Evolutionary conservation across 2,888 invertebrate genomes (phyloP), one percentile per base, ranked within the genome.

Genomic region (Dryobotodes eremita): DNA sequence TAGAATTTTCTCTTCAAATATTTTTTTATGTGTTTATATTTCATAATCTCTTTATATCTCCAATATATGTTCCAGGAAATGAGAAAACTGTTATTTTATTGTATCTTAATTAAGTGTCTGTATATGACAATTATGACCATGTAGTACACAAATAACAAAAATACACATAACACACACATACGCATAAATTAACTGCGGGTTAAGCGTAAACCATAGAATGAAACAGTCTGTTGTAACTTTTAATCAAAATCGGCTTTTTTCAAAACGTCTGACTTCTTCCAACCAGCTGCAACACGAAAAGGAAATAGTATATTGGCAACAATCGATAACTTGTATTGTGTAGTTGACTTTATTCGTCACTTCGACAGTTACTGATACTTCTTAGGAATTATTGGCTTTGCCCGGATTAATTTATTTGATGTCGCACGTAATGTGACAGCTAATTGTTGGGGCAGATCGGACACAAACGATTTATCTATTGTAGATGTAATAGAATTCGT

Each of bases 341-440:
- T 69, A 42, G 75, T 77, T 68, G 75, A 83, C 68, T 88, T 79
- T 88, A 87, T 86, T 80, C 82, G 81, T 83, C 77, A 80, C 66
- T 75, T 79, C 75, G 85, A 87, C 80, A 69, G 75, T 82, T 64
- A 80, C 80, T 65, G 73, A 74, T 74, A 82, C 80, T 86, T 79
- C 84, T 88, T 74, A 76, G 81, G 82, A 61, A 68, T 87, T 87
- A 88, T 85, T 86, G 77, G 72, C 80, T 88, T 85, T 71, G 69
- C 55, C 82, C 84, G 86, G 86, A 88, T 89, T 86, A 88, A 82
- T 88, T 78, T 89, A 88, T 88, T 88, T 71, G 57, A 78, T 89
- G 86, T 83, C 75, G 68, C 84, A 79, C 55, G 65, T 83, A 75
- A 80, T 77, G 64, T 69, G 79, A 84, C 75, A 75, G 72, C 76